Percentiles rank a stretch among this genome's conserved stretches.
phyloP scores from a whole-genome alignment of 1,140 invertebrate genomes.

The Magallana angulata region DNA sequence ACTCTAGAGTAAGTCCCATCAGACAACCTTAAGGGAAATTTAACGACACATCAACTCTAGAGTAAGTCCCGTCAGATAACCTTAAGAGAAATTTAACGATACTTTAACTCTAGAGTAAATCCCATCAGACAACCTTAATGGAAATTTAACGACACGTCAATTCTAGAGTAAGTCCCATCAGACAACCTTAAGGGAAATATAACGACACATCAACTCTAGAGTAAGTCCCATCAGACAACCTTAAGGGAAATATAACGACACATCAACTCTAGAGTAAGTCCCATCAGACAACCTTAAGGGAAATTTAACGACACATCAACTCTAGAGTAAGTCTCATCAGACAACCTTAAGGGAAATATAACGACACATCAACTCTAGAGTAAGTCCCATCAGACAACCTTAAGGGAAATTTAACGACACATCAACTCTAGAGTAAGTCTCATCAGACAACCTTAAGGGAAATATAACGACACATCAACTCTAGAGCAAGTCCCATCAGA shows the following conservation, averaged over 20 bases:
- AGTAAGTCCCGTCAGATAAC: slow-evolving; percentile 40
- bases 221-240: too few relatives aligned
- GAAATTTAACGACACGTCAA: not conserved
- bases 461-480: not conserved
- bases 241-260: not conserved
- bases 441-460: slow-evolving; percentile 42
- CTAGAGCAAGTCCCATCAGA: slow-evolving; percentile 44
- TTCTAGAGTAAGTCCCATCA: slow-evolving; percentile 36
- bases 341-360: slow-evolving; percentile 11
- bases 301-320: not conserved
- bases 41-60: slow-evolving; percentile 5
- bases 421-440: slow-evolving; percentile 40
- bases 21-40: slow-evolving; percentile 16
- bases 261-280: slow-evolving; percentile 37
- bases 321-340: slow-evolving; percentile 45
- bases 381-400: slow-evolving; percentile 50
- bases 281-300: slow-evolving; percentile 46
- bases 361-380: slow-evolving; percentile 7
- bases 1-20: slow-evolving; percentile 51
- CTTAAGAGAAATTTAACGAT: slow-evolving; percentile 5
- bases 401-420: not conserved
- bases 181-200: slow-evolving; percentile 15
- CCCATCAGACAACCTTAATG: slow-evolving; percentile 40
- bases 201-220: too few relatives aligned
- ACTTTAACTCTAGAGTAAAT: slow-evolving; percentile 33